Percentiles rank a stretch among this genome's conserved stretches.
These are phyloP conservation scores for Apotomis turbidana DNA, from an alignment of 2,888 invertebrate genomes.

Conservation along the genomic window DNA sequence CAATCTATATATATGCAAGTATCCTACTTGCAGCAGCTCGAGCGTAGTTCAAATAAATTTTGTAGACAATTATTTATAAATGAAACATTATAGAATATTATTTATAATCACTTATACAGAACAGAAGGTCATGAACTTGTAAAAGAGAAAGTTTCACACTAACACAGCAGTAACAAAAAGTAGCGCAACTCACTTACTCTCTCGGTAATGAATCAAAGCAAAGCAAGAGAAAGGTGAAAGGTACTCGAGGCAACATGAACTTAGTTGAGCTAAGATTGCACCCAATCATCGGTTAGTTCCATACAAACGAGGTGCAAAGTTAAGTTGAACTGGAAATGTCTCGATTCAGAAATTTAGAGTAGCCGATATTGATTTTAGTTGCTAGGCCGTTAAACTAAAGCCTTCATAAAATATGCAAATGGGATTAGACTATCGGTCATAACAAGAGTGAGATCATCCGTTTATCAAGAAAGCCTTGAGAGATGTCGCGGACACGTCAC, in stretches of 20 bases:
- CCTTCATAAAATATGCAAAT: conserved; percentile 27
- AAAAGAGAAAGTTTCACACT: conserved; percentile 18
- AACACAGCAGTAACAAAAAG: conserved; percentile 25
- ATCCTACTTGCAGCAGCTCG: too few species aligned
- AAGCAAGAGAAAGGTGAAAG: conserved; percentile 54
- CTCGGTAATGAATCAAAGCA: background rate
- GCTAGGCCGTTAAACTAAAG: conserved; percentile 1
- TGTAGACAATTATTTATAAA: too few species aligned
- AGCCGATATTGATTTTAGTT: conserved; percentile 14
- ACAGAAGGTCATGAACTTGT: background rate
- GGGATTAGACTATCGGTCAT: conserved; percentile 23
- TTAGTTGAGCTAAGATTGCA: background rate
- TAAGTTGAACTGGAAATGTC: background rate
- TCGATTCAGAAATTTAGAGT: background rate
- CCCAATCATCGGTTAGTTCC: background rate
- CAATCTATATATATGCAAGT: too few species aligned
- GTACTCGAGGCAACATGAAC: background rate
- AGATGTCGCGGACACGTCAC: conserved; percentile 56
- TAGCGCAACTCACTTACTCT: conserved; percentile 25
- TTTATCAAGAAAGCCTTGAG: conserved; percentile 51
- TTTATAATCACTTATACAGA: background rate
- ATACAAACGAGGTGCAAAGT: background rate
- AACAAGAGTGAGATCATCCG: conserved; percentile 62
- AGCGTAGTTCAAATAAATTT: too few species aligned
- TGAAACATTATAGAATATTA: background rate